Evolutionary conservation across 2,797 vertebrate genomes (phyloP), one percentile per base, ranked within the genome.

Genomic region (Tachyglossus aculeatus): DNA sequence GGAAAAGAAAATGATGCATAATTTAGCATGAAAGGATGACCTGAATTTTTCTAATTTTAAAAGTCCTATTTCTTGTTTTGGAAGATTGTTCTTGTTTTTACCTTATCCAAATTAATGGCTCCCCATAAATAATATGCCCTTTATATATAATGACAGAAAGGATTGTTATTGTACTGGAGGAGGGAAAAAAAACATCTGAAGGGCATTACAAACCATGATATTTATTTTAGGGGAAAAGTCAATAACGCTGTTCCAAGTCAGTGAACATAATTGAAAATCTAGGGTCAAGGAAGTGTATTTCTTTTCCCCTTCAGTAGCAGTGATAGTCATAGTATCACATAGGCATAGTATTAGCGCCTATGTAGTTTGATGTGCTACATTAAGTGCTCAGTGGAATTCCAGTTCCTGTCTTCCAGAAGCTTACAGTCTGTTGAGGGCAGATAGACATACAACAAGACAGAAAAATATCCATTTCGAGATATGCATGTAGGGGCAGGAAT

Each of bases 41-140:
- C n/a, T 29, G 37, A n/a, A 1, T 6, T 19, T 39, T 44, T 58
- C 57, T 33, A 10, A 11, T 53, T 37, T 24, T 25, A 54, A 54
- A 45, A 61, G 19, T 4, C 52, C 38, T 55, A 8, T 10, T 10
- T 31, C 38, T 7, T 5, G 3, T 43, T 19, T 18, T 2, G 11
- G 56, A 6, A 18, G 33, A 72, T 47, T 50, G 6, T 53, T 25
- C 74, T 9, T 36, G 32, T 54, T 33, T 64, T 77, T 67, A 77
- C 77, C 71, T 75, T 79, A 38, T 67, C 14, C 24, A 27, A 47
- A 16, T 16, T 25, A 47, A 16, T 66, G 80, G 66, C 24, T 43
- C 1, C 0, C 13, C 38, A 33, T 10, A 50, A 33, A 57, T 47
- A 47, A 12, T n/a, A 21, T 53, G 18, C 6, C 34, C 57, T 44